Evolutionary conservation across 53 echinoderm and acorn worm species (phyloP).

Genomic region (Pentamera pediparva): DNA sequence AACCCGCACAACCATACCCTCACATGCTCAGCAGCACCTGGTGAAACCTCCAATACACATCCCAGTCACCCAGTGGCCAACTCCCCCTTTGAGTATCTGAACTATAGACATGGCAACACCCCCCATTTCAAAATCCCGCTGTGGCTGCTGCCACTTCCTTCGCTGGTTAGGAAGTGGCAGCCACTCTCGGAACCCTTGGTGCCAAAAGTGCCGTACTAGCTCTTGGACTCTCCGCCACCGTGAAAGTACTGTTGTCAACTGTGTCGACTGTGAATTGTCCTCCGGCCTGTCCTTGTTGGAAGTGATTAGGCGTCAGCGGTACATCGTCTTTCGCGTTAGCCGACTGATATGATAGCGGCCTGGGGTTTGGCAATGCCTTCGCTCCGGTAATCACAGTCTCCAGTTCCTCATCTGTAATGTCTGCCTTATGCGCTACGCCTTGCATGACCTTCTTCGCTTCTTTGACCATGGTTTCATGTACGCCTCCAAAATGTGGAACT

Average conservation of each 20-base stretch:
- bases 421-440: slow-evolving; percentile 7
- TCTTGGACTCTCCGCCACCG: slow-evolving; percentile 30
- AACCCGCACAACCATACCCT: too few relatives aligned
- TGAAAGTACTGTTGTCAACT: not conserved
- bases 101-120: slow-evolving; percentile 14
- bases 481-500: slow-evolving; percentile 20
- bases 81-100: not conserved
- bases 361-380: slow-evolving; percentile 14
- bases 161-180: slow-evolving; percentile 4
- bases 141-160: slow-evolving; percentile 16
- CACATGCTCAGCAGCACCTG: slow-evolving; percentile 5
- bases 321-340: slow-evolving; percentile 7
- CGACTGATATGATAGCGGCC: slow-evolving; percentile 25
- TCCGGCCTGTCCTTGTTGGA: slow-evolving; percentile 2
- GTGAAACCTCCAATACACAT: not conserved
- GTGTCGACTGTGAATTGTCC: slow-evolving; percentile 1
- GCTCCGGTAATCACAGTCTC: not conserved
- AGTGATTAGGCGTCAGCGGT: slow-evolving; percentile 29
- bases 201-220: slow-evolving; percentile 23
- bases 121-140: slow-evolving; percentile 26
- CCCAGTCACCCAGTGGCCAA: slow-evolving; percentile 28
- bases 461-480: slow-evolving; percentile 21
- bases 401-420: slow-evolving; percentile 28
- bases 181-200: slow-evolving; percentile 29
- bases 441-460: slow-evolving; percentile 21